These are phyloP conservation scores for Hirtodrosophila trivittata DNA, from an alignment of 2,888 invertebrate species.

Conservation along the genomic window DNA sequence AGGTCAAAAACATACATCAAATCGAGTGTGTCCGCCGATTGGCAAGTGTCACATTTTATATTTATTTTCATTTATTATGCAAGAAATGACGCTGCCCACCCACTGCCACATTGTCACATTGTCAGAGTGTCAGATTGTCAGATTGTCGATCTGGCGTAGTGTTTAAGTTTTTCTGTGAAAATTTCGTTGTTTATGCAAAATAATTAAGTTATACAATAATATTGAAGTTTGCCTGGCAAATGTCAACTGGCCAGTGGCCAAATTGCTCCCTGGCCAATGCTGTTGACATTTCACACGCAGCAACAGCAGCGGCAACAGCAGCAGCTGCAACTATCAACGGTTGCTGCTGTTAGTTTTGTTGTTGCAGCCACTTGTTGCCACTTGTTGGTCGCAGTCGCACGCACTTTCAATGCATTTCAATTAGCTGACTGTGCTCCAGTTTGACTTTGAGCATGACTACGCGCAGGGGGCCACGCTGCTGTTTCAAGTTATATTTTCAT, in stretches of 20 bases:
- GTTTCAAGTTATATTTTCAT: slow-evolving; percentile 55
- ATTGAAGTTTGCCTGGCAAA: slow-evolving; percentile 40
- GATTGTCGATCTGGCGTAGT: slow-evolving; percentile 9
- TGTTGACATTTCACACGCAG: slow-evolving; percentile 74
- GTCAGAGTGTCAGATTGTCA: background rate
- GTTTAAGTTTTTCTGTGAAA: too few species aligned
- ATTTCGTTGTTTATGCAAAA: slow-evolving; percentile 47
- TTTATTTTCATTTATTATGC: slow-evolving; percentile 62
- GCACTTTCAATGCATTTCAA: slow-evolving; percentile 79
- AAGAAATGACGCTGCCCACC: slow-evolving; percentile 48
- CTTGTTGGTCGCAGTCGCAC: slow-evolving; percentile 58
- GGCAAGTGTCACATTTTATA: slow-evolving; percentile 70
- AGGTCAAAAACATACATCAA: slow-evolving; percentile 71
- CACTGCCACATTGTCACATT: slow-evolving; percentile 11
- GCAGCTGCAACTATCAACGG: slow-evolving; percentile 14
- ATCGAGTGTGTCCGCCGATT: slow-evolving; percentile 49
- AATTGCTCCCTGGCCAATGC: slow-evolving; percentile 37
- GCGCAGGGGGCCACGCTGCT: slow-evolving; percentile 28
- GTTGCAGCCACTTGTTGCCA: slow-evolving; percentile 22
- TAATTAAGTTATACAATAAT: slow-evolving; percentile 63
- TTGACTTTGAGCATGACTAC: slow-evolving; percentile 68
- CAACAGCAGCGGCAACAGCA: slow-evolving; percentile 35
- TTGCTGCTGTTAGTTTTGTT: slow-evolving; percentile 9
- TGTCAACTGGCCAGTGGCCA: slow-evolving; percentile 57
- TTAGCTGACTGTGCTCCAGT: slow-evolving; percentile 68